Percentiles rank a stretch among this genome's conserved stretches.
Conservation (phyloP, 2,888 invertebrate species). For the Brenthis hecate region DNA sequence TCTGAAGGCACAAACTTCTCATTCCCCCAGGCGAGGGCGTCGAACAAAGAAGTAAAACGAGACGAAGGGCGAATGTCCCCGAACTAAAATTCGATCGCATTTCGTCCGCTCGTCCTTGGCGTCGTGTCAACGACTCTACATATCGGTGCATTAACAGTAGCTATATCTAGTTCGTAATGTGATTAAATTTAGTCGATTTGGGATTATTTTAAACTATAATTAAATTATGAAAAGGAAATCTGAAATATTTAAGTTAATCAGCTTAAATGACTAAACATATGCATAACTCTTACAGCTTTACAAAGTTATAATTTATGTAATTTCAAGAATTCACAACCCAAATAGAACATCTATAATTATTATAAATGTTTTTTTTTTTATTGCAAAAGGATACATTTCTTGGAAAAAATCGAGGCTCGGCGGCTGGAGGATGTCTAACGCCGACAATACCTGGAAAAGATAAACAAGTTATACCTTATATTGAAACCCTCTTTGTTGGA, state of each 20-base stretch:
- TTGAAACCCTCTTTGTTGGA: background rate
- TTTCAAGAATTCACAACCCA: background rate
- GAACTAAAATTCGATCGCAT: conserved; percentile 38
- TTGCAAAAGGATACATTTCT: conserved; percentile 97
- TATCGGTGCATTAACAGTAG: conserved; percentile 3
- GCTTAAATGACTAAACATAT: no score
- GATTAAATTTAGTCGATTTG: no score
- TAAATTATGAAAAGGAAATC: no score
- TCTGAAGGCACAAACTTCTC: background rate
- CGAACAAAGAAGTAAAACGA: conserved; percentile 32
- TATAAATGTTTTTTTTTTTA: background rate
- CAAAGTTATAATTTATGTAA: background rate
- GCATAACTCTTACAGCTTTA: no score
- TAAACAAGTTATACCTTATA: conserved; percentile 22
- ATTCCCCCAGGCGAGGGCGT: conserved; percentile 14
- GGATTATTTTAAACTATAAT: no score
- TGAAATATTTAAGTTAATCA: no score
- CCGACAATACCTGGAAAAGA: conserved; percentile 94
- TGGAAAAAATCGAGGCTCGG: conserved; percentile 99
- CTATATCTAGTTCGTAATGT: no score
- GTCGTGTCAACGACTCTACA: conserved; percentile 35
- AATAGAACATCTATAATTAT: background rate
- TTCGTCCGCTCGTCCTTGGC: conserved; percentile 36
- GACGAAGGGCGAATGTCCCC: conserved; percentile 35
- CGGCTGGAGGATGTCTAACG: conserved; percentile 98